Percentiles rank a stretch among this genome's conserved stretches.
Evolutionary conservation across 2,797 vertebrate genomes (phyloP).

Genomic region (Crypturellus tataupa): DNA sequence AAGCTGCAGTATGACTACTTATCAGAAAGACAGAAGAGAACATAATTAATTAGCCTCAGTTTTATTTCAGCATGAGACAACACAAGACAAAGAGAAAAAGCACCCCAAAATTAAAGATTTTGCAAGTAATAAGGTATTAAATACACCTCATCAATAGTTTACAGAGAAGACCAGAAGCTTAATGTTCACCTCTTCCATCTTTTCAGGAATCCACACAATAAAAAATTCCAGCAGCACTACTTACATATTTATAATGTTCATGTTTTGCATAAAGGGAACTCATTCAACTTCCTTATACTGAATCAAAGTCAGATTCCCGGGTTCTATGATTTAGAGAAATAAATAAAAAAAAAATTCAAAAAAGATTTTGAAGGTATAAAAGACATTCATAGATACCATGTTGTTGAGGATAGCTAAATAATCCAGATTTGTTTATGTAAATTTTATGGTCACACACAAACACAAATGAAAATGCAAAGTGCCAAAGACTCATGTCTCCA

Average conservation of each 20-base stretch:
- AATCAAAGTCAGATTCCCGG: slow-evolving; percentile 25
- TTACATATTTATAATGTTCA: slow-evolving; percentile 16
- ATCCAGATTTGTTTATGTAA: neutral
- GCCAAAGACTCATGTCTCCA: neutral
- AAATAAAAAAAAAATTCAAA: neutral
- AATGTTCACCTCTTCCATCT: neutral
- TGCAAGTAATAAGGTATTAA: neutral
- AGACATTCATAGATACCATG: neutral
- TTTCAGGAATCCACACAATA: neutral
- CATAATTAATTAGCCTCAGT: neutral
- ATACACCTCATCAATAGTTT: neutral
- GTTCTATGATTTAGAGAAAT: slow-evolving; percentile 14
- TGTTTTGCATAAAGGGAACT: neutral
- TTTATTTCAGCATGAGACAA: neutral
- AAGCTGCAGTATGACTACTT: neutral
- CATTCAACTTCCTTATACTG: neutral
- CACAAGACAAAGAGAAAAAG: neutral
- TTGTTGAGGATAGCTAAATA: slow-evolving; percentile 1
- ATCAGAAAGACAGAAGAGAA: neutral
- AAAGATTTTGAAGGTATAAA: neutral
- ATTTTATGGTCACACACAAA: neutral
- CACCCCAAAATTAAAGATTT: neutral
- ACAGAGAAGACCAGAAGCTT: neutral
- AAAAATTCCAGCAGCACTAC: neutral
- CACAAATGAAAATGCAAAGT: neutral